Base-by-base conservation (phyloP, 2,113 vertebrate species). In the Centropristis striata region DNA sequence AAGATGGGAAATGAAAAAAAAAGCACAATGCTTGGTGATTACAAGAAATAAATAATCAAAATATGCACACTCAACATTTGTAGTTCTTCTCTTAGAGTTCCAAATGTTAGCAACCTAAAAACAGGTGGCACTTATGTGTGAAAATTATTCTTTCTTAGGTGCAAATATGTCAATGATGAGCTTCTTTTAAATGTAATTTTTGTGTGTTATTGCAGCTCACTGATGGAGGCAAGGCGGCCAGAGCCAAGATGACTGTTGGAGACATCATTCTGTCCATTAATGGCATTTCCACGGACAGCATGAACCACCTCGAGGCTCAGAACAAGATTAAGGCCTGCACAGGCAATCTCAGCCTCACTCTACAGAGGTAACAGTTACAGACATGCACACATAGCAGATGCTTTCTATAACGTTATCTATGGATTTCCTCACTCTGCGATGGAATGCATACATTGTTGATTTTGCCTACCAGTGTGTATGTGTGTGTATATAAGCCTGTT, bases 261-360 rank as follows among this genome's bases (percentile, higher is more conserved):
- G 98, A 99, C 41, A 87, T 98, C 67, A 97, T 99, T 86, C 94
- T 97, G 70, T 97, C 95, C 76, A 99, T 99, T 60, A 96, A 98
- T 51, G 98, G 98, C 36, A 94, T 98, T 88, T 95, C 95, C 86
- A 95, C 98, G 0, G 95, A 97, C 0, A 94, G 96, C 68, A 99
- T 99, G 97, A 98, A 96, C 86, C 98, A 99, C 54, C 96, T 99
- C 0, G 98, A 99, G 92, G 98, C 98, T 60, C 98, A 99, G 93
- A 99, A 99, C 95, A 98, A 98, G 94, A 99, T 99, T 83, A 99
- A 99, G 92, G 96, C 96, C 7, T 97, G 97, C 81, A 93, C 95
- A 16, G 97, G 90, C 85, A 93, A 96, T 53, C 93, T 99, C 92
- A 96, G 92, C 91, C 96, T 99, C 94, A 97, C 94, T 72, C 92